phyloP scores from a whole-genome alignment of 2,797 vertebrate genomes.

The Myotis daubentonii region DNA sequence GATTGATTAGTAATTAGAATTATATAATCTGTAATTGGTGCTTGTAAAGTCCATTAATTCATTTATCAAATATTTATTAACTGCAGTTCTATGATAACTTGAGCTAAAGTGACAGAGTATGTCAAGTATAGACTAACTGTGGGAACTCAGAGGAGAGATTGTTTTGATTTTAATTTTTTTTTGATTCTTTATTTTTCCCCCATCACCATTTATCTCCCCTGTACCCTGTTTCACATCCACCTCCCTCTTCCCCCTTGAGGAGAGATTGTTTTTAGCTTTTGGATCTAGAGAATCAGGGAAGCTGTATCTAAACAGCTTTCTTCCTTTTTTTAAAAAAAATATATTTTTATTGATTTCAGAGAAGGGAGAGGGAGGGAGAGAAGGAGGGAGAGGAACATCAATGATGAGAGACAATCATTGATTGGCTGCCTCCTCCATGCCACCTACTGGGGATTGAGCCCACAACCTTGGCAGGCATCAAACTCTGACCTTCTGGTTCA shows the following conservation, averaged over 20 bases:
- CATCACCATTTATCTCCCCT: neutral
- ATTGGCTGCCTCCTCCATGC: too few relatives aligned
- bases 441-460: too few relatives aligned
- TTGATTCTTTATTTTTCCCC: neutral
- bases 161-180: neutral
- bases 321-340: too few relatives aligned
- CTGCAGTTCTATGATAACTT: slow-evolving; percentile 15
- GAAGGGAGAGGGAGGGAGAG: too few relatives aligned
- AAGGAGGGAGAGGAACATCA: too few relatives aligned
- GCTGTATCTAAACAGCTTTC: slow-evolving; percentile 10
- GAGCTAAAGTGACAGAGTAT: neutral
- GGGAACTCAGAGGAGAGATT: neutral
- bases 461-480: too few relatives aligned
- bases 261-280: slow-evolving; percentile 26
- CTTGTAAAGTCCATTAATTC: neutral
- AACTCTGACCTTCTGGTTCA: too few relatives aligned
- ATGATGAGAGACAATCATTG: too few relatives aligned
- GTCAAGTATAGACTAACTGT: slow-evolving; percentile 12
- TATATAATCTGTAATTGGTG: neutral
- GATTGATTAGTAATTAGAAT: slow-evolving; percentile 46
- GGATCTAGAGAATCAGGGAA: slow-evolving; percentile 15
- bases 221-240: neutral
- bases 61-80: slow-evolving; percentile 47
- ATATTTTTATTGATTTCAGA: too few relatives aligned
- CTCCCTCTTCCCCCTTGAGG: neutral